Percentiles rank a stretch among this genome's conserved stretches.
phyloP scores from a whole-genome alignment of 2,113 vertebrate genomes.

The Scatophagus argus region DNA sequence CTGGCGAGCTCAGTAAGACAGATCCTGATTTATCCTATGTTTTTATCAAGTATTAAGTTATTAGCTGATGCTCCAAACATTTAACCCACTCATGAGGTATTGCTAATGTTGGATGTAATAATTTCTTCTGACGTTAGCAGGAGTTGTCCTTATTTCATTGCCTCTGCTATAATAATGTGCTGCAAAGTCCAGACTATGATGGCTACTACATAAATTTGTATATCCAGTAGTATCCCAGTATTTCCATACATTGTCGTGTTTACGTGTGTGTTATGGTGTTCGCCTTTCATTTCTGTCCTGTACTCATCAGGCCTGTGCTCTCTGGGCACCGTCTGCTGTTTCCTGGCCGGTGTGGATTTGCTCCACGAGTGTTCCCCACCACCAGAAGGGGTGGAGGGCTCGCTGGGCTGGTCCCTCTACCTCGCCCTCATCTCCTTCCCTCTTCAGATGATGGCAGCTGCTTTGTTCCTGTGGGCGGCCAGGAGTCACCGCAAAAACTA shows the following conservation, averaged over 20 bases:
- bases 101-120: no score
- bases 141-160: not conserved
- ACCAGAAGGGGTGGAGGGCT: conserved; percentile 82
- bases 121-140: no score
- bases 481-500: conserved; percentile 93
- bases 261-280: not conserved
- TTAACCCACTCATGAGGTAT: no score
- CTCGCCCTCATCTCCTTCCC: conserved; percentile 95
- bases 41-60: no score
- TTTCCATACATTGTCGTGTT: not conserved
- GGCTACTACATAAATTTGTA: not conserved
- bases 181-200: not conserved
- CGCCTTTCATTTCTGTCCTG: not conserved
- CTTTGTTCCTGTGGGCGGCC: conserved; percentile 96
- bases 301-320: conserved; percentile 89
- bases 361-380: conserved; percentile 82
- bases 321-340: conserved; percentile 92
- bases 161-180: not conserved
- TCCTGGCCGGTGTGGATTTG: conserved; percentile 89
- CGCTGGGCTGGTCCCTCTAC: conserved; percentile 97
- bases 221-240: no score
- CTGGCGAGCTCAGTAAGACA: no score
- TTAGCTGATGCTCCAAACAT: no score
- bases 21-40: no score
- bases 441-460: conserved; percentile 95